These are phyloP conservation scores for Melanostoma mellinum DNA, from an alignment of 2,888 invertebrate species.

Conservation along the genomic window DNA sequence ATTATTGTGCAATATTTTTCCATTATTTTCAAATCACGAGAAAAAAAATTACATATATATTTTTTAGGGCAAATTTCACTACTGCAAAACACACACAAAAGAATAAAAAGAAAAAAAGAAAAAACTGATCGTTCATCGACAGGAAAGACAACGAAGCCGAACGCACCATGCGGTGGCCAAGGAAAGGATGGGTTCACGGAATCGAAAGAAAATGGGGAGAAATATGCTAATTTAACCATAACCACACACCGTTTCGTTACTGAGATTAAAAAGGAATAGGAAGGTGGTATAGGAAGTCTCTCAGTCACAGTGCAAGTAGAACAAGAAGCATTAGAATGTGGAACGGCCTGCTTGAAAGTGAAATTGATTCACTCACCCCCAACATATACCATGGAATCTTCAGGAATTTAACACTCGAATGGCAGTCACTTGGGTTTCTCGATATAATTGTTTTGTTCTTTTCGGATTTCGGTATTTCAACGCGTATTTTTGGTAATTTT, in stretches of 20 bases:
- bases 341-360: conserved; percentile 58
- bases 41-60: too few relatives aligned
- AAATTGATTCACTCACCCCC: conserved; percentile 72
- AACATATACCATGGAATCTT: conserved; percentile 67
- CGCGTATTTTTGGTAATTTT: conserved; percentile 22
- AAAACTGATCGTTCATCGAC: neutral
- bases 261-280: neutral
- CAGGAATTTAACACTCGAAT: conserved; percentile 52
- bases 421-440: conserved; percentile 30
- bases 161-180: conserved; percentile 17
- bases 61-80: too few relatives aligned
- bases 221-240: conserved; percentile 45
- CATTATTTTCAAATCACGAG: too few relatives aligned
- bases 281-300: conserved; percentile 11
- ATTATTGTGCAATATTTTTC: conserved; percentile 20
- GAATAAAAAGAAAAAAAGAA: conserved; percentile 6
- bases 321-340: conserved; percentile 57
- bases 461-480: conserved; percentile 8
- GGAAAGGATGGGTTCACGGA: neutral
- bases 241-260: conserved; percentile 46
- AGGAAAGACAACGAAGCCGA: conserved; percentile 2
- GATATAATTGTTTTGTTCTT: conserved; percentile 2
- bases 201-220: conserved; percentile 7
- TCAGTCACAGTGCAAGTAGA: conserved; percentile 51
- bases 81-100: neutral